These are phyloP conservation scores for Dryococelus australis DNA, from an alignment of 2,888 invertebrate species.

Conservation along the genomic window DNA sequence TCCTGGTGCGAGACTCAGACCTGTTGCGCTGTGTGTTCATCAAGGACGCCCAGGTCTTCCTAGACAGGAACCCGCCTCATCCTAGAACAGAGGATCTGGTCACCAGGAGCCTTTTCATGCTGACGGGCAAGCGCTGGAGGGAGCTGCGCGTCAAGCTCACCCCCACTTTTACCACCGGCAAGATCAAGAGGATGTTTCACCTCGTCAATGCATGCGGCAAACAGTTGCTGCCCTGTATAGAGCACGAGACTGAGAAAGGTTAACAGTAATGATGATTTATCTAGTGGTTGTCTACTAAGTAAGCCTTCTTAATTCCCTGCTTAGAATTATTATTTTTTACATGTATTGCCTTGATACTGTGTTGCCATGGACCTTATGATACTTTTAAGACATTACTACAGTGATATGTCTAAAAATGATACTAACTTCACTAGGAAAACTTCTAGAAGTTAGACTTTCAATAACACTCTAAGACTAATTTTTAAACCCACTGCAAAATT, in stretches of 20 bases:
- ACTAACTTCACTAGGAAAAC: too few species aligned
- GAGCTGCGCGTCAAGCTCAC: conserved; percentile 32
- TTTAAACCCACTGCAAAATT: too few species aligned
- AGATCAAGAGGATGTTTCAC: conserved; percentile 37
- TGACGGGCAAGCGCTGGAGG: conserved; percentile 32
- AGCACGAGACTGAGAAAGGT: neutral
- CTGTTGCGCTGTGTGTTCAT: conserved; percentile 30
- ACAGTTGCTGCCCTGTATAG: neutral
- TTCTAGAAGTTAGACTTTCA: too few species aligned
- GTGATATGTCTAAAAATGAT: too few species aligned
- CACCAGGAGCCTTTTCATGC: conserved; percentile 12
- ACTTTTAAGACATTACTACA: too few species aligned
- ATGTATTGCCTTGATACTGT: too few species aligned
- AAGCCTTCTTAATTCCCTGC: too few species aligned
- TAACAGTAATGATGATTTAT: neutral
- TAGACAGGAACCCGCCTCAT: neutral
- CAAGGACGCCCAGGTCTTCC: conserved; percentile 35
- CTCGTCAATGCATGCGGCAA: conserved; percentile 32
- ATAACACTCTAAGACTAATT: too few species aligned
- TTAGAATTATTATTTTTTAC: too few species aligned
- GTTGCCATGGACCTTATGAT: too few species aligned
- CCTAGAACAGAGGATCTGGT: conserved; percentile 27
- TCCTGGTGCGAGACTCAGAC: conserved; percentile 29
- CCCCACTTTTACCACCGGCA: conserved; percentile 33
- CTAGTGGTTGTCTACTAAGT: neutral